phyloP scores from a whole-genome alignment of 1,140 invertebrate genomes.

The Bombus huntii region DNA sequence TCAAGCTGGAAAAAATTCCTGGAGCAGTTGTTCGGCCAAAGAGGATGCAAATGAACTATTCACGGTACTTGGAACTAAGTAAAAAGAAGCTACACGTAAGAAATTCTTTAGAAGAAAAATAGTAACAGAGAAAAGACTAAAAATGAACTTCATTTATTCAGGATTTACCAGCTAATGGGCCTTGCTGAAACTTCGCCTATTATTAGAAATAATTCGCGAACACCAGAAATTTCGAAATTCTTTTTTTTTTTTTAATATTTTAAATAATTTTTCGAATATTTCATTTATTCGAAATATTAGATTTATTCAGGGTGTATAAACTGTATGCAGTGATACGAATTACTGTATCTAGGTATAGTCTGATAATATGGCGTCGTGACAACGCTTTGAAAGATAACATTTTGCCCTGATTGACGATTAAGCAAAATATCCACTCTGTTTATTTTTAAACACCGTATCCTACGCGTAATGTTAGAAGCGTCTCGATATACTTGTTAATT shows the following conservation, averaged over 20 bases:
- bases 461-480: not conserved
- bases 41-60: conserved; percentile 25
- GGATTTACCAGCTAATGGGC: not conserved
- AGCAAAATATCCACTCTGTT: conserved; percentile 17
- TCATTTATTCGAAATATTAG: not conserved
- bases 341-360: not conserved
- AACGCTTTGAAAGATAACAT: conserved; percentile 43
- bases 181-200: not conserved
- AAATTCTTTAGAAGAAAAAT: not conserved
- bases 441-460: not conserved
- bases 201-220: not conserved
- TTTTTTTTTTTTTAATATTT: not conserved
- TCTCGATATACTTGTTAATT: not conserved
- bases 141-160: not conserved
- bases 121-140: not conserved
- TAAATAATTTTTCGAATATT: not conserved
- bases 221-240: not conserved
- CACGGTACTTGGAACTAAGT: not conserved
- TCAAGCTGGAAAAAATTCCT: not conserved
- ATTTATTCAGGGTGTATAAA: not conserved
- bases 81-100: not conserved
- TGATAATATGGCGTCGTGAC: conserved; percentile 11
- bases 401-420: conserved; percentile 38
- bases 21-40: not conserved
- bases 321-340: not conserved